Base-by-base conservation (phyloP, 2,888 invertebrate species). In the Atrina japonica region DNA sequence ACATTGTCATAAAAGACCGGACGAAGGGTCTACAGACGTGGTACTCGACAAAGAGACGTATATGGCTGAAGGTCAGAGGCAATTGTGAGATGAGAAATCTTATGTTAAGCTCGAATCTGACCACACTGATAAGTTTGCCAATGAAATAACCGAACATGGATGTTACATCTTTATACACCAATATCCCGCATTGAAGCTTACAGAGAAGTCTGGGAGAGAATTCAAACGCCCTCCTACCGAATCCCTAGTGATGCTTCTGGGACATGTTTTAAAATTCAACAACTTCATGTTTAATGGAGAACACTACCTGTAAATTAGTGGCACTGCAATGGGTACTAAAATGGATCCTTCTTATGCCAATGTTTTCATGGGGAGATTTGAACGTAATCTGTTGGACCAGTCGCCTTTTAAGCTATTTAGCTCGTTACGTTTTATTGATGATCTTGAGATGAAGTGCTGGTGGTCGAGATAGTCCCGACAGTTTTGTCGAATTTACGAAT, bases 281-380 rank as follows among this genome's bases (percentile, higher is more conserved):
- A 50, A 64, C 49, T 41, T 77, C 27, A 29, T 49, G 18, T 73
- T 77, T 52, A 68, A 75, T 35, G 70, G 50, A 1, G 41, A 70
- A 41, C 30, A 67, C 35, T 35, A 7, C 11, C 11, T 7, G 11
- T 35, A 35, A 35, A 35, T n/a, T 7, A 35, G 41, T 70, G 63
- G 53, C 63, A 67, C 18, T 73, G 73, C 67, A 30, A 55, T 35
- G 35, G 5, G 18, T 11, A 43, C 73, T 70, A 6, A 76, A 67
- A 16, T 63, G 68, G 25, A 73, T 59, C 21, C 56, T 55, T 55
- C 59, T 71, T 49, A 71, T 75, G 3, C 74, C 66, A 16, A 0
- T 75, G 69, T 77, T 16, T 77, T 75, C 35, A 70, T 75, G 73
- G 66, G 35, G n/a, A 52, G 52, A n/a, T 40, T 71, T 18, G 75